A percentile compares a stretch with the other conserved stretches of the same genome.
Conservation (phyloP, 2,888 invertebrate genomes). For the Scaptomyza tumidula region DNA sequence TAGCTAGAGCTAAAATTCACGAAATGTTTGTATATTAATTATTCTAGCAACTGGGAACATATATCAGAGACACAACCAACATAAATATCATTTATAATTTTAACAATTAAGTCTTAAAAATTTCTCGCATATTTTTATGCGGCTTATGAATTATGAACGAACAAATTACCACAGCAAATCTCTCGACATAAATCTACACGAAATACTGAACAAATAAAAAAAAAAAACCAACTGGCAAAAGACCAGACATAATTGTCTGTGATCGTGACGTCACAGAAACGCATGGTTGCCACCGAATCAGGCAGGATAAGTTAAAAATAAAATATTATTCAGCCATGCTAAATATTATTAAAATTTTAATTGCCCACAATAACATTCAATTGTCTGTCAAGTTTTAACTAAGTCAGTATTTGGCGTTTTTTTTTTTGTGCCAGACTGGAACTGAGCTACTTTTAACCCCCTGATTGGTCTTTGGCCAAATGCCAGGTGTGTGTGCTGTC, state of each 20-base stretch:
- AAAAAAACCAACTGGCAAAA: slow-evolving; percentile 31
- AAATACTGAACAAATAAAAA: no score
- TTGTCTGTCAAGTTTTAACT: not conserved
- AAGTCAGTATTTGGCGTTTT: slow-evolving; percentile 5
- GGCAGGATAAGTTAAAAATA: slow-evolving; percentile 5
- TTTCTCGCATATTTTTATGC: slow-evolving; percentile 45
- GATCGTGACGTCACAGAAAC: slow-evolving; percentile 31
- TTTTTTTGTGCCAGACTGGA: slow-evolving; percentile 8
- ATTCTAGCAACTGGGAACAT: not conserved
- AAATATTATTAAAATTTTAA: not conserved
- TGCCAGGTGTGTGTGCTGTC: slow-evolving; percentile 29
- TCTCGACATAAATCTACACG: slow-evolving; percentile 30
- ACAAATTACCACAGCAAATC: slow-evolving; percentile 35
- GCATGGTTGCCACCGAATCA: slow-evolving; percentile 16
- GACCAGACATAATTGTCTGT: slow-evolving; percentile 22
- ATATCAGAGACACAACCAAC: slow-evolving; percentile 8
- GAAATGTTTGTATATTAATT: not conserved
- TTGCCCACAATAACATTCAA: not conserved
- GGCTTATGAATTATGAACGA: slow-evolving; percentile 45
- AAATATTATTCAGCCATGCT: slow-evolving; percentile 34
- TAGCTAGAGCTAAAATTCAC: not conserved
- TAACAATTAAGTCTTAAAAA: slow-evolving; percentile 57
- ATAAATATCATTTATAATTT: slow-evolving; percentile 50
- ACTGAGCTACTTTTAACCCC: slow-evolving; percentile 25
- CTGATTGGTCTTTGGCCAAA: slow-evolving; percentile 42